Conservation (phyloP, 2,888 invertebrate species). For the Eretmocerus hayati region DNA sequence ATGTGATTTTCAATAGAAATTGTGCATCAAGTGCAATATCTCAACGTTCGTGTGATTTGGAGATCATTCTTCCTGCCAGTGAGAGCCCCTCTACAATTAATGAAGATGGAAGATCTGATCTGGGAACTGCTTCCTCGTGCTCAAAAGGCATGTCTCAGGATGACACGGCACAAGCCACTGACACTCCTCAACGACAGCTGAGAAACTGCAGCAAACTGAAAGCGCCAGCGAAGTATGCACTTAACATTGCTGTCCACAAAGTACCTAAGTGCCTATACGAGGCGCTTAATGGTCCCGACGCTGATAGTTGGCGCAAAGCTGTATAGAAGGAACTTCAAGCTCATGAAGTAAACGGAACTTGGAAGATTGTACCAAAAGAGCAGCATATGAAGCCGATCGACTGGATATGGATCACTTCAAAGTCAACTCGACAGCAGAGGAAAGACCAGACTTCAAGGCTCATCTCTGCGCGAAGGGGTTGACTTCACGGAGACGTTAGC, state of each 20-base stretch:
- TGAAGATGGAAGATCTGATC: no score
- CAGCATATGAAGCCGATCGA: slow-evolving; percentile 4
- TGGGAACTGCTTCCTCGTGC: no score
- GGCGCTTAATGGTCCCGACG: slow-evolving; percentile 6
- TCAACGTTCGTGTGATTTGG: not conserved
- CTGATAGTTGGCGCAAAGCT: slow-evolving; percentile 7
- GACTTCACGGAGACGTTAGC: not conserved
- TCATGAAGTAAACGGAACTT: slow-evolving; percentile 9
- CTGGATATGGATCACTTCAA: slow-evolving; percentile 14
- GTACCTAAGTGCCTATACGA: slow-evolving; percentile 1
- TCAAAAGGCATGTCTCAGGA: no score
- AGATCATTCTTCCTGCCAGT: no score
- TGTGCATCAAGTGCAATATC: not conserved
- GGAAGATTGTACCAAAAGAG: slow-evolving; percentile 1
- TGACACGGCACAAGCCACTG: not conserved
- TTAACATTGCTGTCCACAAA: not conserved
- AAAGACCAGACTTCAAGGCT: no score
- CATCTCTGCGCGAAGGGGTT: not conserved
- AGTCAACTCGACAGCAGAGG: not conserved
- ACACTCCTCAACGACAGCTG: not conserved
- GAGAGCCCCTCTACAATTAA: no score
- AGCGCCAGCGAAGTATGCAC: not conserved
- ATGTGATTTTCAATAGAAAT: not conserved
- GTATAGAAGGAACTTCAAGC: slow-evolving; percentile 15
- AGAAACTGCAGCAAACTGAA: no score